A percentile compares a stretch with the other conserved stretches of the same genome.
These are phyloP conservation scores for Lissonota sp. DNA, from an alignment of 2,888 invertebrate genomes.

Conservation along the genomic window DNA sequence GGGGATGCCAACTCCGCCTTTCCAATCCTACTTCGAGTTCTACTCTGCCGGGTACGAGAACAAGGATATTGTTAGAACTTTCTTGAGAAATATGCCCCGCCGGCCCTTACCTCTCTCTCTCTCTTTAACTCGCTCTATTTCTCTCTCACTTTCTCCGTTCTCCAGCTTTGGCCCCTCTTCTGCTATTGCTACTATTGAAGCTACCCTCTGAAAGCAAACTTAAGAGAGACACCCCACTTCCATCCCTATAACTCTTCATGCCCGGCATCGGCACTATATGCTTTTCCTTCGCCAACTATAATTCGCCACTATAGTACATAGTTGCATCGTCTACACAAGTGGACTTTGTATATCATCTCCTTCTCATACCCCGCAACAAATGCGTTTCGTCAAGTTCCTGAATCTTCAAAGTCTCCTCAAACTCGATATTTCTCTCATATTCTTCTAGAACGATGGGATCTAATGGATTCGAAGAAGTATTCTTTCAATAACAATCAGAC, in stretches of 20 bases:
- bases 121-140: background rate
- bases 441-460: no score
- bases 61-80: slow-evolving; percentile 65
- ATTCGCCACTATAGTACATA: no score
- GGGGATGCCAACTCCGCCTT: slow-evolving; percentile 55
- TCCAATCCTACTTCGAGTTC: slow-evolving; percentile 63
- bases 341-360: no score
- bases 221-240: slow-evolving; percentile 6
- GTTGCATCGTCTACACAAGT: no score
- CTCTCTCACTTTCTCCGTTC: background rate
- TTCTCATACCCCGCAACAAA: no score
- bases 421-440: no score
- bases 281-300: slow-evolving; percentile 24
- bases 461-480: no score
- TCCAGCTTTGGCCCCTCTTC: slow-evolving; percentile 32
- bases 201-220: slow-evolving; percentile 43
- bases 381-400: no score
- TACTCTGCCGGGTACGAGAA: slow-evolving; percentile 58
- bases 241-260: slow-evolving; percentile 17
- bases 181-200: slow-evolving; percentile 45
- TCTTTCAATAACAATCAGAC: no score
- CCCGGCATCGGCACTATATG: slow-evolving; percentile 20
- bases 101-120: slow-evolving; percentile 33
- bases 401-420: no score
- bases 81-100: slow-evolving; percentile 63